phyloP scores from a whole-genome alignment of 2,888 invertebrate species.

The Corbicula japonica region DNA sequence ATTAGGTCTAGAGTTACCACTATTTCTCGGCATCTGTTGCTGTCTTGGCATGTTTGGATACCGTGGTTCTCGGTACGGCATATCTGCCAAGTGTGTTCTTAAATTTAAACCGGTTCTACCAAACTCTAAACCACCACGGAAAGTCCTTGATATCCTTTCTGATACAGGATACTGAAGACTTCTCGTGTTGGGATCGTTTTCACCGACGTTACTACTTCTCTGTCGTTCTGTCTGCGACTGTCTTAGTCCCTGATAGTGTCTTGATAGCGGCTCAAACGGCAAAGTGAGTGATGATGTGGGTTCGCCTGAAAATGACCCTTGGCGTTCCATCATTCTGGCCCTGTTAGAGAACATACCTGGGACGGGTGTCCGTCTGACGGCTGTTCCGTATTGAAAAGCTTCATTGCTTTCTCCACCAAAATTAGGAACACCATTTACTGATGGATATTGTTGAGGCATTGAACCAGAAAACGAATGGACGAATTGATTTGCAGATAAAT shows the following conservation, averaged over 20 bases:
- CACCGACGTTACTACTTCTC: background rate
- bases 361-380: background rate
- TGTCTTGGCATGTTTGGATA: background rate
- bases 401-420: background rate
- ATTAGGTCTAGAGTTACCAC: too few relatives aligned
- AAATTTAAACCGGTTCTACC: background rate
- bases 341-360: background rate
- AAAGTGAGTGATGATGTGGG: background rate
- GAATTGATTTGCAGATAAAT: background rate
- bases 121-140: background rate
- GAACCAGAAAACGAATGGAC: background rate
- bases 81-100: background rate
- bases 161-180: background rate
- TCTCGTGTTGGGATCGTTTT: background rate
- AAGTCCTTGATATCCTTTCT: background rate
- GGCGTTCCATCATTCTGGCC: background rate
- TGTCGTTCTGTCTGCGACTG: background rate
- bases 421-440: background rate
- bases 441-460: background rate
- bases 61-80: background rate
- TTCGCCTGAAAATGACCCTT: background rate
- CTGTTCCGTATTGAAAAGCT: slow-evolving; percentile 4
- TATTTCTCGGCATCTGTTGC: too few relatives aligned
- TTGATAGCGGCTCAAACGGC: slow-evolving; percentile 8
- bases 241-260: slow-evolving; percentile 9